Evolutionary conservation across 2,797 vertebrate species (phyloP).

Genomic region (Lutjanus campechanus): DNA sequence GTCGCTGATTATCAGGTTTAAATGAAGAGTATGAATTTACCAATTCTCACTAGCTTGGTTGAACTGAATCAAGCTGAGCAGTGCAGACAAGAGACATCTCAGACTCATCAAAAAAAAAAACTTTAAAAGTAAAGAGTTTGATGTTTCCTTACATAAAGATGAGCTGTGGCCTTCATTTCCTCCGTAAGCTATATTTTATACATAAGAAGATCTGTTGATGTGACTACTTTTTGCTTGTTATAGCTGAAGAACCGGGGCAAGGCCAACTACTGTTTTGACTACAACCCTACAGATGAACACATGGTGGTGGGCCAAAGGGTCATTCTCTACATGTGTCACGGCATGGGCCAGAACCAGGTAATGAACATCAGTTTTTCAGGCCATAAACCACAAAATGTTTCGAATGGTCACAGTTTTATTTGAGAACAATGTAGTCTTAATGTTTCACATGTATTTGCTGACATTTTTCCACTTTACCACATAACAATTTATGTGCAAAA

Average conservation of each 20-base stretch:
- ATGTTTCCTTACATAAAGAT: neutral
- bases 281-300: slow-evolving; percentile 91
- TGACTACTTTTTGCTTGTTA: slow-evolving; percentile 1
- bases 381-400: neutral
- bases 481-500: too few species aligned
- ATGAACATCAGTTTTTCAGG: neutral
- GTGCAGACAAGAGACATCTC: neutral
- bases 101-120: neutral
- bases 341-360: slow-evolving; percentile 99
- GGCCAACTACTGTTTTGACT: slow-evolving; percentile 93
- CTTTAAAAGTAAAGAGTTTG: neutral
- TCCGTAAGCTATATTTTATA: neutral
- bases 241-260: slow-evolving; percentile 93
- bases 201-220: neutral
- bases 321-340: slow-evolving; percentile 93
- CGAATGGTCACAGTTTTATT: neutral
- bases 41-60: neutral
- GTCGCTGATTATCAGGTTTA: neutral
- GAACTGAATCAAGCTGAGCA: neutral
- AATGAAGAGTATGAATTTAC: neutral
- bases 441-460: neutral
- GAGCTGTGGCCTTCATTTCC: neutral
- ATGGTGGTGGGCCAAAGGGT: slow-evolving; percentile 86
- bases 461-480: neutral
- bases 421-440: neutral